Evolutionary conservation across 1,140 invertebrate species (phyloP).

Genomic region (Zaprionus africanus): DNA sequence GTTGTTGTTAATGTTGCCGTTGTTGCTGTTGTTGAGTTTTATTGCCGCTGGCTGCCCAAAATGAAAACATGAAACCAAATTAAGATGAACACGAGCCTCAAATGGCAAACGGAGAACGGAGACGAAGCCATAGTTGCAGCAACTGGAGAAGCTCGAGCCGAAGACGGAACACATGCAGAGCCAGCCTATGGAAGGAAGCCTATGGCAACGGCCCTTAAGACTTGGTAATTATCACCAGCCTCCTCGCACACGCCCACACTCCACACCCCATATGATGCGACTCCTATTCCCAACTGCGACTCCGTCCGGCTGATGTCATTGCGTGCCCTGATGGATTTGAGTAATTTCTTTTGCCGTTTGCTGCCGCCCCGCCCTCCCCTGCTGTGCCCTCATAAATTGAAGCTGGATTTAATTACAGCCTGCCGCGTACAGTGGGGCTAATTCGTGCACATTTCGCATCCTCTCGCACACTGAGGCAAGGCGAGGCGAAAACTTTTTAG

Average conservation of each 20-base stretch:
- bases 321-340: slow-evolving; percentile 70
- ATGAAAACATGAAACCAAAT: slow-evolving; percentile 78
- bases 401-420: slow-evolving; percentile 76
- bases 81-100: slow-evolving; percentile 57
- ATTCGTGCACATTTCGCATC: neutral
- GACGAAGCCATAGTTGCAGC: slow-evolving; percentile 16
- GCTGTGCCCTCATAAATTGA: slow-evolving; percentile 62
- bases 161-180: slow-evolving; percentile 3
- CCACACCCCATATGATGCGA: neutral
- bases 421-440: slow-evolving; percentile 26
- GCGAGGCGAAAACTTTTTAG: neutral
- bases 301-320: slow-evolving; percentile 61
- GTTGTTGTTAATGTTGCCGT: slow-evolving; percentile 2
- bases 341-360: slow-evolving; percentile 70
- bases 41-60: slow-evolving; percentile 66
- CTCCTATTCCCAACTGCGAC: neutral
- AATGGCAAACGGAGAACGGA: slow-evolving; percentile 22
- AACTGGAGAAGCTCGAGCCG: slow-evolving; percentile 15
- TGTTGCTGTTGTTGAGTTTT: slow-evolving; percentile 60
- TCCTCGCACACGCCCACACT: neutral
- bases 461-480: neutral
- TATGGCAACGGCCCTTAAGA: slow-evolving; percentile 45
- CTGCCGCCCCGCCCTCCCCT: neutral
- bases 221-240: slow-evolving; percentile 57
- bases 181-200: slow-evolving; percentile 50